A percentile compares a stretch with the other conserved stretches of the same genome.
phyloP scores from a whole-genome alignment of 1,140 invertebrate genomes.

The Proales similis region DNA sequence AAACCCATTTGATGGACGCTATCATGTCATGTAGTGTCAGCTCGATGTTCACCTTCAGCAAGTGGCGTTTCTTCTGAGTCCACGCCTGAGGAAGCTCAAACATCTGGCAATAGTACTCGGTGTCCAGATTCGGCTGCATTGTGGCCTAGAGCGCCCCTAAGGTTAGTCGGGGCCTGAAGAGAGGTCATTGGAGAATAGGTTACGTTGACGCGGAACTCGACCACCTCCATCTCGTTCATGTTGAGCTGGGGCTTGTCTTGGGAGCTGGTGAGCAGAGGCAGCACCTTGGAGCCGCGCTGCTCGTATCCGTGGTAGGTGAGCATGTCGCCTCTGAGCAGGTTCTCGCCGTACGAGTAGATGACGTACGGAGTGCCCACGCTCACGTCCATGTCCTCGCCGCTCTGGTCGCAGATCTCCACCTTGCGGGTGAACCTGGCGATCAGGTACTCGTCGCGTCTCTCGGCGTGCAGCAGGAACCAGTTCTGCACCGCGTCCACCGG shows the following conservation, averaged over 20 bases:
- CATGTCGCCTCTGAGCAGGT: slow-evolving; percentile 13
- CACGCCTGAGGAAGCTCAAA: slow-evolving; percentile 22
- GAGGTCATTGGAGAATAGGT: neutral
- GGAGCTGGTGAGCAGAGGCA: slow-evolving; percentile 2
- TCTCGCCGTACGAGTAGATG: slow-evolving; percentile 5
- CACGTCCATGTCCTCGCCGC: slow-evolving; percentile 16
- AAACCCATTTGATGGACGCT: too few species aligned
- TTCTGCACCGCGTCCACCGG: slow-evolving; percentile 11
- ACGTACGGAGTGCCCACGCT: neutral
- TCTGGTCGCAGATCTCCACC: slow-evolving; percentile 21
- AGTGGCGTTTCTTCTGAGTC: slow-evolving; percentile 27
- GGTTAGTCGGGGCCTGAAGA: neutral
- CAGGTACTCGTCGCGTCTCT: slow-evolving; percentile 7
- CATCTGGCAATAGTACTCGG: slow-evolving; percentile 17
- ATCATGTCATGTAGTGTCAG: too few species aligned
- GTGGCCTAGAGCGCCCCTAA: neutral
- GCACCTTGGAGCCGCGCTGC: slow-evolving; percentile 8
- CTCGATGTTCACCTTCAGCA: slow-evolving; percentile 24
- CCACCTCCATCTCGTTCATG: slow-evolving; percentile 8
- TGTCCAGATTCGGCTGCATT: neutral
- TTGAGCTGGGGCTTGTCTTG: neutral
- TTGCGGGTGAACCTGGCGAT: slow-evolving; percentile 29
- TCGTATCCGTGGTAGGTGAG: slow-evolving; percentile 7
- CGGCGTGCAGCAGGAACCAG: slow-evolving; percentile 4
- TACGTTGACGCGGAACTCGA: slow-evolving; percentile 27